Percentiles rank a stretch among this genome's conserved stretches.
phyloP scores from a whole-genome alignment of 2,888 invertebrate genomes.

The Drosophila algonquin region DNA sequence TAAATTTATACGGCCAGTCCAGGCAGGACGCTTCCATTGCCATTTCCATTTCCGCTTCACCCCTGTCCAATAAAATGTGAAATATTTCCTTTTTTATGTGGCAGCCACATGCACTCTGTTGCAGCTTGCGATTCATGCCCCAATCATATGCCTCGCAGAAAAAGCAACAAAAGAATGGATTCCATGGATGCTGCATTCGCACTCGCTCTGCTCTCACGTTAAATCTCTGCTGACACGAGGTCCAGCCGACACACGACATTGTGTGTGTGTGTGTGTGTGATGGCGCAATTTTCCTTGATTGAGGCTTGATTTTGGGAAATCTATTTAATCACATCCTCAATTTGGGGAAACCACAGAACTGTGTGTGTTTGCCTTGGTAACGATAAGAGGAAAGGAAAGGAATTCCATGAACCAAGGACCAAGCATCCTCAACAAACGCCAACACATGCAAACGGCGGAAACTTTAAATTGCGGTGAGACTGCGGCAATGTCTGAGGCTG shows the following conservation, averaged over 20 bases:
- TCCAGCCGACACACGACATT: constrained; percentile 16
- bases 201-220: neutral
- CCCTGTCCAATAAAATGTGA: constrained; percentile 12
- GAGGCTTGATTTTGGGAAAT: constrained; percentile 1
- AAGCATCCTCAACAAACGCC: constrained; percentile 12
- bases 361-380: neutral
- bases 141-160: neutral
- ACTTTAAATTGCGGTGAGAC: constrained; percentile 18
- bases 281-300: constrained; percentile 5
- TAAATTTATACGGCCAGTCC: neutral
- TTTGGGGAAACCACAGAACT: constrained; percentile 13
- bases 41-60: neutral
- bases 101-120: constrained; percentile 22
- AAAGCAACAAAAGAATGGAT: constrained; percentile 16
- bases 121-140: constrained; percentile 1
- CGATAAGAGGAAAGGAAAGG: neutral
- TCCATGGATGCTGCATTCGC: constrained; percentile 17
- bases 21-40: neutral
- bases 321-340: constrained; percentile 18
- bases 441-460: constrained; percentile 18
- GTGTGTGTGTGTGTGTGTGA: neutral
- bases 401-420: constrained; percentile 5
- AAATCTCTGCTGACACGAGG: neutral
- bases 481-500: neutral
- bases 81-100: constrained; percentile 1